phyloP scores from a whole-genome alignment of 2,113 vertebrate species.

The Heptranchias perlo region DNA sequence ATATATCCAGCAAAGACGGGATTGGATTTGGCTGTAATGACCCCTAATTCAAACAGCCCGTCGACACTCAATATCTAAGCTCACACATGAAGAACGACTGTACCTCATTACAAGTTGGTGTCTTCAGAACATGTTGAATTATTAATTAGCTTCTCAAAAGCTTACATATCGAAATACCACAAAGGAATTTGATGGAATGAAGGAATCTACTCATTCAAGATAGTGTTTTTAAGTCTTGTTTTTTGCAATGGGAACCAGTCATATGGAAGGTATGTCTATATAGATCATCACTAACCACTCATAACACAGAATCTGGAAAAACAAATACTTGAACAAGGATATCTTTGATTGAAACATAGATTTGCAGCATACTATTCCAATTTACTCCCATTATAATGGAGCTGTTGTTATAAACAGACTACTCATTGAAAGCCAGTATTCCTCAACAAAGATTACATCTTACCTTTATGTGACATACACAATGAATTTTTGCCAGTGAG shows the following conservation, averaged over 20 bases:
- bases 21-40: not conserved
- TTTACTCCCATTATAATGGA: not conserved
- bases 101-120: not conserved
- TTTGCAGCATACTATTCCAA: not conserved
- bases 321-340: not conserved
- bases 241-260: not conserved
- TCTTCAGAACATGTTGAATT: not conserved
- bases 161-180: not conserved
- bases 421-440: not conserved
- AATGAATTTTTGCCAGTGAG: not conserved
- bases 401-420: not conserved
- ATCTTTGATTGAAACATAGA: not conserved
- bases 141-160: not conserved
- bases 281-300: not conserved
- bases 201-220: not conserved
- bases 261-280: not conserved
- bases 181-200: not conserved
- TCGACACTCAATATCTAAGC: not conserved
- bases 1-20: not conserved
- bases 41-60: not conserved
- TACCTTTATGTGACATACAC: too few species aligned
- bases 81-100: not conserved
- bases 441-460: not conserved
- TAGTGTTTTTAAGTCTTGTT: not conserved
- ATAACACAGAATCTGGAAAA: not conserved